Evolutionary conservation across 1,140 invertebrate genomes (phyloP), one percentile per base, ranked within the genome.

Genomic region (Sweltsa coloradensis): DNA sequence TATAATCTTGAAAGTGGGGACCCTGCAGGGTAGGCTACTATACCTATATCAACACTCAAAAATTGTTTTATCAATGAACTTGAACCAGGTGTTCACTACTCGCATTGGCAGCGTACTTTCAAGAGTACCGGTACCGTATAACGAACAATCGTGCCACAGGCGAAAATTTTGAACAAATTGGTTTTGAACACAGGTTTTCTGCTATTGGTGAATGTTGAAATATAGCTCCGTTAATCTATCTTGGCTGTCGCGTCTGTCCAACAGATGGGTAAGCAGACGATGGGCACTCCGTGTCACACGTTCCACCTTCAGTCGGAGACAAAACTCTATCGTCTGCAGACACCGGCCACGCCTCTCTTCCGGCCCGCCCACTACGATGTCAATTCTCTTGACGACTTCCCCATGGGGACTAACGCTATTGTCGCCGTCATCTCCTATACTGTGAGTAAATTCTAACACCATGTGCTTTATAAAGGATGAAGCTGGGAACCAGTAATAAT

Each of bases 401-500:
- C 94, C 1, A 79, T 92, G 69, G 97, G 96, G 23, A 97, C 88
- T 0, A 99, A 99, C 70, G 95, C 96, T 3, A 83, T 98, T 55
- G 88, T 99, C 5, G 97, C 97, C 42, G 95, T 99, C 39, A 89
- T 98, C 55, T 98, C 95, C 7, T 98, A 99, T 57, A 98, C 95
- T 1, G 84, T 86, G 64, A 71, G 68, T 55, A 53, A 11, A 14
- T 22, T 11, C n/a, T n/a, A n/a, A n/a, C n/a, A n/a, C n/a, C n/a
- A n/a, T n/a, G n/a, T n/a, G n/a, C n/a, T n/a, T n/a, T n/a, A n/a
- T n/a, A n/a, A n/a, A n/a, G n/a, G n/a, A n/a, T n/a, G n/a, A n/a
- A n/a, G n/a, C n/a, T n/a, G n/a, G n/a, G n/a, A n/a, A n/a, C n/a
- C n/a, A n/a, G n/a, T n/a, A n/a, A n/a, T n/a, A n/a, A n/a, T n/a